A percentile compares a stretch with the other conserved stretches of the same genome.
Conservation (phyloP, 2,797 vertebrate species). For the Cuculus canorus region DNA sequence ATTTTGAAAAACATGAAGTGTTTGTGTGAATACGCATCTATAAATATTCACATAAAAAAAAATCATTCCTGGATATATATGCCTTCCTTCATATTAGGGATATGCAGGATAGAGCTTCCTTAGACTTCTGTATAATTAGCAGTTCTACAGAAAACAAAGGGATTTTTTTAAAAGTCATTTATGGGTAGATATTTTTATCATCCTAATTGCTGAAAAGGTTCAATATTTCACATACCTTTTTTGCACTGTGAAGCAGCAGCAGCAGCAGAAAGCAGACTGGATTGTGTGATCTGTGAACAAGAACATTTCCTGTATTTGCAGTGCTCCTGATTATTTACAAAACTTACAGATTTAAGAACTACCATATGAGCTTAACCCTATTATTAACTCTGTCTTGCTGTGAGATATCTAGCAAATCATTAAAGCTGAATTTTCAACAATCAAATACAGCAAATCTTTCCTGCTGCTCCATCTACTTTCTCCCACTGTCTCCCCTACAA, state of each 20-base stretch:
- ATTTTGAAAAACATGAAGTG: constrained; percentile 32
- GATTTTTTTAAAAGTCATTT: not conserved
- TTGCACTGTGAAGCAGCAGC: constrained; percentile 79
- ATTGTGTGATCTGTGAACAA: constrained; percentile 82
- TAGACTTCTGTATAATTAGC: not conserved
- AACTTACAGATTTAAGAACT: not conserved
- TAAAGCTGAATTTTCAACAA: not conserved
- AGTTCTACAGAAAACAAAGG: not conserved
- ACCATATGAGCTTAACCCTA: not conserved
- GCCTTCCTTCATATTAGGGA: not conserved
- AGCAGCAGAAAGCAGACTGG: constrained; percentile 84
- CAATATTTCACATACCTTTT: constrained; percentile 76
- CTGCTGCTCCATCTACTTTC: not conserved
- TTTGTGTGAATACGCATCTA: not conserved
- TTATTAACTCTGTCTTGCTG: not conserved
- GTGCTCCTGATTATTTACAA: not conserved
- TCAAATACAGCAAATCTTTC: not conserved
- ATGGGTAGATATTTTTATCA: not conserved
- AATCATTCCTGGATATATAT: not conserved
- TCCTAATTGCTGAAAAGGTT: not conserved
- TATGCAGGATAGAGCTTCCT: not conserved
- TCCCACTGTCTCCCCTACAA: not conserved
- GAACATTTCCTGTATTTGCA: constrained; percentile 31
- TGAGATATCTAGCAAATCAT: not conserved
- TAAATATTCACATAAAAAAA: not conserved